These are phyloP conservation scores for Pagrus major DNA, from an alignment of 2,113 vertebrate species.

Conservation along the genomic window DNA sequence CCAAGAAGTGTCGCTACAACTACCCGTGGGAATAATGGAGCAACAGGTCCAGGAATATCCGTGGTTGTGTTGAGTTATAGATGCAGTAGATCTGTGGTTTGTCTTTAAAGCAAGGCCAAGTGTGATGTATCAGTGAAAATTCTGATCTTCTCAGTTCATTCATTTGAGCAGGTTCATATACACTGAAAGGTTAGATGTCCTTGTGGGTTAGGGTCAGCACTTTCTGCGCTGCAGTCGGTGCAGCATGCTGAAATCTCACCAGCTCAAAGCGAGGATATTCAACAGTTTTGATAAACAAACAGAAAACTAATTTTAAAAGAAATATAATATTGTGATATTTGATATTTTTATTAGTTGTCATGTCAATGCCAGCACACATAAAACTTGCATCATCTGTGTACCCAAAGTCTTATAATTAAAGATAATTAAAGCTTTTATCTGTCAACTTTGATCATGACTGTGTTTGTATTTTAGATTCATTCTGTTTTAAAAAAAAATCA, in stretches of 20 bases:
- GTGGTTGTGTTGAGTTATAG: background rate
- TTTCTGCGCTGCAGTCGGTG: too few relatives aligned
- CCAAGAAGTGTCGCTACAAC: slow-evolving; percentile 32
- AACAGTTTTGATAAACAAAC: too few relatives aligned
- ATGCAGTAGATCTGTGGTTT: background rate
- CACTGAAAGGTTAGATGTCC: background rate
- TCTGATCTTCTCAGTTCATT: background rate
- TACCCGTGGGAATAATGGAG: slow-evolving; percentile 20
- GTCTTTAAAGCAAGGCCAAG: background rate
- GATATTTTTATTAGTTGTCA: background rate
- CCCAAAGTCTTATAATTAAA: background rate
- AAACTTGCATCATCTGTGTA: background rate
- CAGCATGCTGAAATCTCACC: too few relatives aligned
- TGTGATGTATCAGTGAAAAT: background rate
- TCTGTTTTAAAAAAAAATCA: too few relatives aligned
- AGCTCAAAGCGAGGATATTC: too few relatives aligned
- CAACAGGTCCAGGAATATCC: slow-evolving; percentile 39
- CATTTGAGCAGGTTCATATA: background rate
- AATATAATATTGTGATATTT: background rate
- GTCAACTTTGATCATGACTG: background rate
- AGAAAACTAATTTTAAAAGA: background rate
- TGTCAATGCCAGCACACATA: background rate
- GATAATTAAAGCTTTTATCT: background rate
- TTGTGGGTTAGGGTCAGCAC: background rate
- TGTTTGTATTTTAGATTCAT: too few relatives aligned